Percentiles rank a stretch among this genome's conserved stretches.
Conservation (phyloP, 2,113 vertebrate species). For the Donacobius atricapilla region DNA sequence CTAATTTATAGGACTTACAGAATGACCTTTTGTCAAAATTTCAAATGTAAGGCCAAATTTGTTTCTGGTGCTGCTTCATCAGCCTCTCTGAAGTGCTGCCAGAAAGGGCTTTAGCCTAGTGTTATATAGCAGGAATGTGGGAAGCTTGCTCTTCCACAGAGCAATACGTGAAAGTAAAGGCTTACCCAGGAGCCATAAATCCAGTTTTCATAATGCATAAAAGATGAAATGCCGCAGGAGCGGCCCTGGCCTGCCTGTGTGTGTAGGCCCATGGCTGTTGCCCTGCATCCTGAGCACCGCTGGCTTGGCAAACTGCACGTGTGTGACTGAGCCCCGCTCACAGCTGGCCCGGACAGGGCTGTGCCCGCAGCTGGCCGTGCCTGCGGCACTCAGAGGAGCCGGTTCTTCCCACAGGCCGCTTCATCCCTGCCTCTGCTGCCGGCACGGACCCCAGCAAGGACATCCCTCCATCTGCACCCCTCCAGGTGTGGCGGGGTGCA, state of each 20-base stretch:
- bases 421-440: neutral
- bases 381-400: neutral
- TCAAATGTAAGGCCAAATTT: neutral
- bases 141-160: neutral
- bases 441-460: neutral
- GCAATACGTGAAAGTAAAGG: neutral
- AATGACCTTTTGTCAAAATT: neutral
- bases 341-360: fast-evolving
- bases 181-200: neutral
- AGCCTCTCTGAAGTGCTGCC: neutral
- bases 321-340: fast-evolving
- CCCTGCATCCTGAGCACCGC: fast-evolving
- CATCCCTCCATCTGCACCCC: neutral
- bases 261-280: neutral
- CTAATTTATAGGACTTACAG: neutral
- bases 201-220: neutral
- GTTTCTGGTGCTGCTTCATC: neutral
- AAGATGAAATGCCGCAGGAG: neutral
- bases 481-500: neutral
- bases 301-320: neutral
- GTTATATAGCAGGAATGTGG: neutral
- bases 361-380: neutral
- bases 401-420: neutral
- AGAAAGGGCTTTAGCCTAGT: neutral
- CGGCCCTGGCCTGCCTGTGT: neutral